Conservation (phyloP, 2,797 vertebrate species). For the Coregonus sp. region DNA sequence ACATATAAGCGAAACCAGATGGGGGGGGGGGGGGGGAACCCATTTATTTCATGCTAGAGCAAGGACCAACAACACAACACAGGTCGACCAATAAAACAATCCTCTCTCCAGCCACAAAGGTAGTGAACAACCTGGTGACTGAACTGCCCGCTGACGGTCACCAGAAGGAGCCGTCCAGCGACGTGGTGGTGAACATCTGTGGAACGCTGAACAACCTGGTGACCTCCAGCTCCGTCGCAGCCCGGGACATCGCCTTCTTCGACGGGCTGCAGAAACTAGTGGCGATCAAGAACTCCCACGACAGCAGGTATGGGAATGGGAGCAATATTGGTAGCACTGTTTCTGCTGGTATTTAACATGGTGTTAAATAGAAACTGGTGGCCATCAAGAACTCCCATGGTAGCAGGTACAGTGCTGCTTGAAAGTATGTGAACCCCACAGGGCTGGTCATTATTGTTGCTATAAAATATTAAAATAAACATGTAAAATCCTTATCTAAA, state of each 20-base stretch:
- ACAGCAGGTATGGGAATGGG: constrained; percentile 70
- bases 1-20: too few relatives aligned
- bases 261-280: constrained; percentile 85
- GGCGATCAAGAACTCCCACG: constrained; percentile 75
- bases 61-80: background rate
- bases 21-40: too few relatives aligned
- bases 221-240: constrained; percentile 79
- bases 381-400: constrained; percentile 72
- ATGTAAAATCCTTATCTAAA: too few relatives aligned
- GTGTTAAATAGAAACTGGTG: constrained; percentile 88
- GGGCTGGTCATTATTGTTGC: too few relatives aligned
- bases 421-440: too few relatives aligned
- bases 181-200: constrained; percentile 88
- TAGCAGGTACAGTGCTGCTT: too few relatives aligned
- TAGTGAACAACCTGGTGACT: constrained; percentile 79
- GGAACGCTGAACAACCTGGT: constrained; percentile 91
- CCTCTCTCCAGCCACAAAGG: constrained; percentile 79
- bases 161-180: constrained; percentile 76
- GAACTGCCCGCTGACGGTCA: constrained; percentile 77
- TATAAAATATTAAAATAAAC: too few relatives aligned
- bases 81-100: background rate
- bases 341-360: constrained; percentile 88
- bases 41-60: background rate
- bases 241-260: constrained; percentile 82
- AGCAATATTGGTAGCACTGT: too few relatives aligned